A percentile compares a stretch with the other conserved stretches of the same genome.
Conservation (phyloP, 2,113 vertebrate genomes). For the Carettochelys insculpta region DNA sequence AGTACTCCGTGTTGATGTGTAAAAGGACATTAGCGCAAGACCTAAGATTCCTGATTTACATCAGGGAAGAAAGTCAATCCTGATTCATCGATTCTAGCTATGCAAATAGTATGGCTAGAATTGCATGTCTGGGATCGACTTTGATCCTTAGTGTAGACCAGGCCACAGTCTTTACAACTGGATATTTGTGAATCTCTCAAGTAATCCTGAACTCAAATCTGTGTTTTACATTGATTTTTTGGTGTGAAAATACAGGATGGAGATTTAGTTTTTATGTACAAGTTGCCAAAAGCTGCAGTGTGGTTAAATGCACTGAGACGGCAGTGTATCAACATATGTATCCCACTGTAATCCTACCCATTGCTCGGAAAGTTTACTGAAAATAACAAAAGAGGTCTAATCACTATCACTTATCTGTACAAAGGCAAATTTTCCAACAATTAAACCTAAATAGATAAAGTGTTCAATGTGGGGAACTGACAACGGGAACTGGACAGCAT, state of each 20-base stretch:
- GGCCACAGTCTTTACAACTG: neutral
- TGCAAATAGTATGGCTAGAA: too few relatives aligned
- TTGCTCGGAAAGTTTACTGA: fast-evolving
- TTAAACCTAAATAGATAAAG: neutral
- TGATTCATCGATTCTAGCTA: too few relatives aligned
- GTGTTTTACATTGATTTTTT: too few relatives aligned
- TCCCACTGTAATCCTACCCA: neutral
- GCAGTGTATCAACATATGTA: neutral
- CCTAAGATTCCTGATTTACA: too few relatives aligned
- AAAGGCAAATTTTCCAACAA: neutral
- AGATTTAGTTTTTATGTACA: neutral
- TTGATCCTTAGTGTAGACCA: too few relatives aligned
- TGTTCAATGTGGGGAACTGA: neutral
- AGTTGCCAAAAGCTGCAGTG: neutral
- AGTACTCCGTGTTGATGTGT: too few relatives aligned
- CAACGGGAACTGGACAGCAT: neutral
- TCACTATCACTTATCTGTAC: neutral
- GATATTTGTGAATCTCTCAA: neutral
- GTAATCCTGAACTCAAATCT: neutral
- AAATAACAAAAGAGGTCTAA: neutral
- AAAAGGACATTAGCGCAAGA: too few relatives aligned
- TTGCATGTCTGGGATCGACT: too few relatives aligned
- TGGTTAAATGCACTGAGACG: too few relatives aligned
- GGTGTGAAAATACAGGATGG: neutral
- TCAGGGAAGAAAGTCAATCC: too few relatives aligned